Percentiles rank a stretch among this genome's conserved stretches.
Conservation (phyloP, 2,797 vertebrate genomes). For the Pseudochirops corinnae region DNA sequence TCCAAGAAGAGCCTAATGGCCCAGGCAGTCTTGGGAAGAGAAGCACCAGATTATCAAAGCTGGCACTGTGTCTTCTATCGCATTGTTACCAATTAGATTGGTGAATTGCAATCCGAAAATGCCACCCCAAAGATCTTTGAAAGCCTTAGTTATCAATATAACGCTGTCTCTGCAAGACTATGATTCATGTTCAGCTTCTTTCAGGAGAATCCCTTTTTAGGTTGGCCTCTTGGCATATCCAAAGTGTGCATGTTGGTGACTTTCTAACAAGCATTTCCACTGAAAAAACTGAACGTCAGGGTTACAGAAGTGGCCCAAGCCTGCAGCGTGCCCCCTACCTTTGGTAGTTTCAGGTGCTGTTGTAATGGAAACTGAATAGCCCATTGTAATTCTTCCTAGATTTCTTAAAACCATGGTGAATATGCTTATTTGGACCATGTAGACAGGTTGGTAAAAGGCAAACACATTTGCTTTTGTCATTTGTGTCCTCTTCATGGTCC, state of each 20-base stretch:
- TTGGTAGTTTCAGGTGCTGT: background rate
- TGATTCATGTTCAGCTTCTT: conserved; percentile 42
- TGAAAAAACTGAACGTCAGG: background rate
- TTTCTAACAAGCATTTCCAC: background rate
- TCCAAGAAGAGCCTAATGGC: conserved; percentile 13
- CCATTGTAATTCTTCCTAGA: background rate
- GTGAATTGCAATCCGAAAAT: conserved; percentile 16
- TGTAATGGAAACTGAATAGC: background rate
- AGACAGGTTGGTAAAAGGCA: background rate
- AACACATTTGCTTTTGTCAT: background rate
- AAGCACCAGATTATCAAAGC: background rate
- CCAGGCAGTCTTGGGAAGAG: conserved; percentile 39
- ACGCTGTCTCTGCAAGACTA: conserved; percentile 48
- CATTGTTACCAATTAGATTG: conserved; percentile 39
- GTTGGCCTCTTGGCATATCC: background rate
- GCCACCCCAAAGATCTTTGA: conserved; percentile 43
- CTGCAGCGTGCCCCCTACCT: background rate
- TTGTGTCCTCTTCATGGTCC: background rate
- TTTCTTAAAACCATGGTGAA: background rate
- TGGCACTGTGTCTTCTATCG: conserved; percentile 13
- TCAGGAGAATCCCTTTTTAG: conserved; percentile 34
- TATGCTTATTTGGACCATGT: background rate
- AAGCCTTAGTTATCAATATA: conserved; percentile 36
- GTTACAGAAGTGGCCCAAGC: background rate
- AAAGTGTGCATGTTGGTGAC: background rate